Conservation (phyloP, 1,140 invertebrate species). For the Drosophila parvula region DNA sequence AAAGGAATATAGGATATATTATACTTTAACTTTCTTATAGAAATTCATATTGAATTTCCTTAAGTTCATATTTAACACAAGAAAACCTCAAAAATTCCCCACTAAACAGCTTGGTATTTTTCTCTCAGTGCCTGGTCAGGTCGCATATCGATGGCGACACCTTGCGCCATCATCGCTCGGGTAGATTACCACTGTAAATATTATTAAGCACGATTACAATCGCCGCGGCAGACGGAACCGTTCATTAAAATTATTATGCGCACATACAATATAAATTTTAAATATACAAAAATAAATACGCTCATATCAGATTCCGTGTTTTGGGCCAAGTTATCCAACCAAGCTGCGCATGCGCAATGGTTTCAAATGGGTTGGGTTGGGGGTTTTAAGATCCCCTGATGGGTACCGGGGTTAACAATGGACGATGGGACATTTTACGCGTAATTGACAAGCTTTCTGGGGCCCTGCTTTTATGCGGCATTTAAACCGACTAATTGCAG, state of each 20-base stretch:
- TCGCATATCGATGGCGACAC: slow-evolving; percentile 56
- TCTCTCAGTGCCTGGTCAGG: slow-evolving; percentile 24
- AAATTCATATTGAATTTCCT: too few relatives aligned
- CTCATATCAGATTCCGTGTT: slow-evolving; percentile 66
- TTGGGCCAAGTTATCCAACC: slow-evolving; percentile 33
- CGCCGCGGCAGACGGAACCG: slow-evolving; percentile 59
- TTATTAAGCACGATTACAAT: slow-evolving; percentile 80
- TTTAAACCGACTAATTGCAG: slow-evolving; percentile 81
- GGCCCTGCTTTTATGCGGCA: slow-evolving; percentile 77
- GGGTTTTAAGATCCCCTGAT: not conserved
- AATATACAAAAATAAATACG: slow-evolving; percentile 8
- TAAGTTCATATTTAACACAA: too few relatives aligned
- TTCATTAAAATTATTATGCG: slow-evolving; percentile 70
- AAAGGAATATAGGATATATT: too few relatives aligned
- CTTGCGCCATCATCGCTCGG: slow-evolving; percentile 63
- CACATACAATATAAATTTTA: slow-evolving; percentile 17
- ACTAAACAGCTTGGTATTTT: not conserved
- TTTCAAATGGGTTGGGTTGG: not conserved
- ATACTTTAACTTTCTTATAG: too few relatives aligned
- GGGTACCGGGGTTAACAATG: slow-evolving; percentile 35
- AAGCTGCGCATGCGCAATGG: slow-evolving; percentile 68
- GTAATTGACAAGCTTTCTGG: slow-evolving; percentile 75
- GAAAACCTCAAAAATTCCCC: too few relatives aligned
- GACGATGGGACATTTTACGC: slow-evolving; percentile 63
- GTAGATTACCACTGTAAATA: slow-evolving; percentile 83